Percentiles rank a stretch among this genome's conserved stretches.
phyloP scores from a whole-genome alignment of 2,797 vertebrate genomes.

The Merluccius polli region DNA sequence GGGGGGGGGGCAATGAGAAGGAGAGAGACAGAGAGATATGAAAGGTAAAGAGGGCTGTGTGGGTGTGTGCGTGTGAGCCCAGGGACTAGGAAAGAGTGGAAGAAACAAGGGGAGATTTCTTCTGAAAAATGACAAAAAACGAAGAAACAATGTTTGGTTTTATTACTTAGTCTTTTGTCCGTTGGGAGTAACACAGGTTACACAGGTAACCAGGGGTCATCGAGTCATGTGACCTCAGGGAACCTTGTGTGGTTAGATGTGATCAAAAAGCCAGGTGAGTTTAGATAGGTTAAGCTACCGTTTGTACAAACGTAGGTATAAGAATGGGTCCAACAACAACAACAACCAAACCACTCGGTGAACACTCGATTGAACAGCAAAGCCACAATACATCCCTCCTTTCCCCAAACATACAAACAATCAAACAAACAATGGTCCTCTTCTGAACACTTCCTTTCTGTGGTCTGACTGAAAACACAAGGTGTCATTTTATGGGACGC shows the following conservation, averaged over 20 bases:
- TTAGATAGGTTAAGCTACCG: not conserved
- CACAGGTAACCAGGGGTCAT: not conserved
- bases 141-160: not conserved
- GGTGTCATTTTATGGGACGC: too few species aligned
- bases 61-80: not conserved
- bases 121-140: not conserved
- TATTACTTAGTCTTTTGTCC: not conserved
- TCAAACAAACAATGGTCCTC: not conserved
- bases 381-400: not conserved
- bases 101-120: not conserved
- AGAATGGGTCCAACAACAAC: not conserved
- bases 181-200: not conserved
- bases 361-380: not conserved
- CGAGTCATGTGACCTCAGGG: not conserved
- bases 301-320: not conserved
- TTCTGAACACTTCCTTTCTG: too few species aligned
- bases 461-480: too few species aligned
- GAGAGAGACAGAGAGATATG: conserved; percentile 9
- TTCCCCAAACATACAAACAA: not conserved
- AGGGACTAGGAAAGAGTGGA: not conserved
- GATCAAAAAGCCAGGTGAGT: not conserved
- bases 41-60: not conserved
- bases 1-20: too few species aligned
- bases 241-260: not conserved
- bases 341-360: not conserved